Evolutionary conservation across 2,113 vertebrate genomes (phyloP).

Genomic region (Microtus montanus): DNA sequence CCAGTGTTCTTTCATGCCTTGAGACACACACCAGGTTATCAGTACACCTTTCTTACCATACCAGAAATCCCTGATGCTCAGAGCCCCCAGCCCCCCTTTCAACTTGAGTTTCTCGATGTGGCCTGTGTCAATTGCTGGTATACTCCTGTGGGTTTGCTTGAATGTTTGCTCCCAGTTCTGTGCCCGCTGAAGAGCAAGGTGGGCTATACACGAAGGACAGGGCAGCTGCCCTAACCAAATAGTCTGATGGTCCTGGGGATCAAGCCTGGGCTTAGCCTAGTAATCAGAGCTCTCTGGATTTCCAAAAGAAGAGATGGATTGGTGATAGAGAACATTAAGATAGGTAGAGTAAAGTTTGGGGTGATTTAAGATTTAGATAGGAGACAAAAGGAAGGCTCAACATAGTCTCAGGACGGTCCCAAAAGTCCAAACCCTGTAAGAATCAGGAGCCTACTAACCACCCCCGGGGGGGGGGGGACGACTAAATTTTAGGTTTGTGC

Average conservation of each 20-base stretch:
- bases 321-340: fast-evolving
- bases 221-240: fast-evolving
- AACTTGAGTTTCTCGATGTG: fast-evolving
- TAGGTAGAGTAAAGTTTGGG: neutral
- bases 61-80: neutral
- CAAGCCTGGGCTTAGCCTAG: neutral
- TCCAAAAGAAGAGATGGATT: neutral
- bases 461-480: fast-evolving
- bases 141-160: too few relatives aligned
- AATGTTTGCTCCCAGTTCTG: too few relatives aligned
- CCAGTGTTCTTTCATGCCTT: too few relatives aligned
- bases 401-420: fast-evolving
- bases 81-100: neutral
- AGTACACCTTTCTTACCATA: neutral
- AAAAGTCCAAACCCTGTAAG: fast-evolving
- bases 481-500: fast-evolving
- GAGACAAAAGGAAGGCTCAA: neutral
- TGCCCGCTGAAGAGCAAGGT: neutral
- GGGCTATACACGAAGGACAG: fast-evolving
- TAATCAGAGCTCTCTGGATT: neutral
- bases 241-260: neutral
- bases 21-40: neutral
- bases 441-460: too few relatives aligned
- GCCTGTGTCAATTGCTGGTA: too few relatives aligned
- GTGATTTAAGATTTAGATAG: neutral